Conservation (phyloP, 2,113 vertebrate species). For the Oreochromis niloticus region DNA sequence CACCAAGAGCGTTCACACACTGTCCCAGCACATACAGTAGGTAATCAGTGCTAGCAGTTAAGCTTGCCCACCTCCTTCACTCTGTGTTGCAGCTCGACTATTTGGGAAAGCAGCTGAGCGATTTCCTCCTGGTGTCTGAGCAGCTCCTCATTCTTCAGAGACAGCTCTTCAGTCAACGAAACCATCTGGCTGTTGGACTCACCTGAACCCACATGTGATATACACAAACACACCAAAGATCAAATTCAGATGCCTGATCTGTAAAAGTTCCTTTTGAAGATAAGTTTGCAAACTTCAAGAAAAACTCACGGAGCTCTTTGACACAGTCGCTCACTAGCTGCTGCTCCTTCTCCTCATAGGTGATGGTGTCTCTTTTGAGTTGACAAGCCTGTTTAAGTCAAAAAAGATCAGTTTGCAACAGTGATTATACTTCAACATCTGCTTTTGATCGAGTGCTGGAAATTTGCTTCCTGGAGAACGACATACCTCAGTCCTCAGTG, state of each 20-base stretch:
- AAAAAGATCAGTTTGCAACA: neutral
- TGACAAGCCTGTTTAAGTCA: constrained; percentile 78
- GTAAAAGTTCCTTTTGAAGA: neutral
- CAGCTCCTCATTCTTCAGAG: constrained; percentile 87
- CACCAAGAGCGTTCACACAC: neutral
- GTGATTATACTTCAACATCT: neutral
- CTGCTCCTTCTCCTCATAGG: constrained; percentile 94
- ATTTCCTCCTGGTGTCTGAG: constrained; percentile 93
- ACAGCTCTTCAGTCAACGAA: constrained; percentile 84
- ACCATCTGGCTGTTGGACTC: constrained; percentile 94
- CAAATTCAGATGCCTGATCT: neutral
- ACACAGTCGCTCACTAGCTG: constrained; percentile 94
- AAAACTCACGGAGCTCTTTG: constrained; percentile 88
- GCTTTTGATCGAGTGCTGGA: neutral
- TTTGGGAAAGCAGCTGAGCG: constrained; percentile 88
- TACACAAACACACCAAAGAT: neutral
- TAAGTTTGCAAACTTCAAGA: constrained; percentile 15
- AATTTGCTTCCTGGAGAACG: neutral
- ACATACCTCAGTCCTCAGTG: constrained; percentile 85
- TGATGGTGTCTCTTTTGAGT: constrained; percentile 90
- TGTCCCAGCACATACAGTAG: neutral
- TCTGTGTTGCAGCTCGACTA: constrained; percentile 91
- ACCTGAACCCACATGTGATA: constrained; percentile 62
- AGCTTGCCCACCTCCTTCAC: constrained; percentile 79
- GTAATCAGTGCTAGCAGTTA: neutral